These are phyloP conservation scores for Tetragonula carbonaria DNA, from an alignment of 2,888 invertebrate genomes.

Conservation along the genomic window DNA sequence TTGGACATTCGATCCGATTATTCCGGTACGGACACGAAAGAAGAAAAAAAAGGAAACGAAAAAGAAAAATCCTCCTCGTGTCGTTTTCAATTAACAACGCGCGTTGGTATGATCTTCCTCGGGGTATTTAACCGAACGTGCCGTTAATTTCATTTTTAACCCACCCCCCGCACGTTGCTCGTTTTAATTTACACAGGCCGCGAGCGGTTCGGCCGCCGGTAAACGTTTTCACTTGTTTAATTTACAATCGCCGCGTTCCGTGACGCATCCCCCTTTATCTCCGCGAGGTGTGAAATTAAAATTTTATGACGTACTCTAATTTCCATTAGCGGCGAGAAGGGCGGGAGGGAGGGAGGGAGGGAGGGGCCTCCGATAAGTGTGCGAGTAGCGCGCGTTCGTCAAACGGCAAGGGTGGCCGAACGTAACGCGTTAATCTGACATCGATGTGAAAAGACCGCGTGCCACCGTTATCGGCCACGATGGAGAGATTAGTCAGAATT, in stretches of 20 bases:
- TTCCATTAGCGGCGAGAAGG: conserved; percentile 44
- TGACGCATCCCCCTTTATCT: conserved; percentile 40
- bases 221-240: conserved; percentile 57
- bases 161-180: conserved; percentile 10
- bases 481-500: conserved; percentile 73
- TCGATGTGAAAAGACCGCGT: conserved; percentile 40
- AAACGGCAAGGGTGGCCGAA: conserved; percentile 26
- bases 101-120: conserved; percentile 31
- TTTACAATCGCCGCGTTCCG: conserved; percentile 50
- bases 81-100: conserved; percentile 50
- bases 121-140: conserved; percentile 40
- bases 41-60: too few species aligned
- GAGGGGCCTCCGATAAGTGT: conserved; percentile 26
- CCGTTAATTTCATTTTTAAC: conserved; percentile 59
- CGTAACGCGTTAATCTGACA: conserved; percentile 54
- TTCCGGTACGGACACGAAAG: background rate
- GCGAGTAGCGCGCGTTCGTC: conserved; percentile 28
- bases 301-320: conserved; percentile 58
- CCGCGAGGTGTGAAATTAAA: conserved; percentile 56
- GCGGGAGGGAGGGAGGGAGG: background rate
- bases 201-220: conserved; percentile 24
- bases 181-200: conserved; percentile 48
- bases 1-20: background rate
- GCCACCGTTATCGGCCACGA: conserved; percentile 69
- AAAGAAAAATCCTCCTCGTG: conserved; percentile 4